These are phyloP conservation scores for Echinometra lucunter DNA, from an alignment of 53 echinoderm and acorn worm species.

Conservation along the genomic window DNA sequence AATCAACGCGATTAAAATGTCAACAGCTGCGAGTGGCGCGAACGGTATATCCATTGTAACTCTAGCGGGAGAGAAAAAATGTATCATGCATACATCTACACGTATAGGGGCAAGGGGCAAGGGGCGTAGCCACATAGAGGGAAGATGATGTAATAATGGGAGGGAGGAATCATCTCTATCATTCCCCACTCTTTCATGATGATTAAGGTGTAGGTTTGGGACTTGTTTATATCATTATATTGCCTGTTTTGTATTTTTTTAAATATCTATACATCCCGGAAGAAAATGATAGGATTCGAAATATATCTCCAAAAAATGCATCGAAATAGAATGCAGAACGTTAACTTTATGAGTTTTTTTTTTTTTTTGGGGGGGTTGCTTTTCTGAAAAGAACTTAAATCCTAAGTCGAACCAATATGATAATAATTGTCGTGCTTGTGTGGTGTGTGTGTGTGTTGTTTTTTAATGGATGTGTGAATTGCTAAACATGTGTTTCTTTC, in stretches of 20 bases:
- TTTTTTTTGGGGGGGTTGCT: no score
- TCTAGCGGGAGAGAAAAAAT: background rate
- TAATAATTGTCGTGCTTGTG: no score
- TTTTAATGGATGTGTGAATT: no score
- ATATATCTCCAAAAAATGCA: background rate
- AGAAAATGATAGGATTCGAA: background rate
- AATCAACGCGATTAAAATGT: constrained; percentile 53
- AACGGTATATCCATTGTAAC: constrained; percentile 10
- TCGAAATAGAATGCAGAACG: no score
- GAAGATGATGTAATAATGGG: background rate
- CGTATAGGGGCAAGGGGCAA: no score
- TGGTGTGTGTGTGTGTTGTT: no score
- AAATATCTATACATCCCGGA: background rate
- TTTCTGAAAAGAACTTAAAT: no score
- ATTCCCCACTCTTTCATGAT: no score
- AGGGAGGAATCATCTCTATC: no score
- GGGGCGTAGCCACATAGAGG: background rate
- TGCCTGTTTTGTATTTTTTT: background rate
- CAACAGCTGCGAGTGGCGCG: constrained; percentile 33
- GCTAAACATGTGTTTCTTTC: no score
- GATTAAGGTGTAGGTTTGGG: background rate
- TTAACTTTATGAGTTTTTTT: no score
- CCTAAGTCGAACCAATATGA: no score
- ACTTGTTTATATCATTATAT: background rate
- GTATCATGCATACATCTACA: background rate